These are phyloP conservation scores for Lophotis ruficrista DNA, from an alignment of 2,113 vertebrate genomes.

Conservation along the genomic window DNA sequence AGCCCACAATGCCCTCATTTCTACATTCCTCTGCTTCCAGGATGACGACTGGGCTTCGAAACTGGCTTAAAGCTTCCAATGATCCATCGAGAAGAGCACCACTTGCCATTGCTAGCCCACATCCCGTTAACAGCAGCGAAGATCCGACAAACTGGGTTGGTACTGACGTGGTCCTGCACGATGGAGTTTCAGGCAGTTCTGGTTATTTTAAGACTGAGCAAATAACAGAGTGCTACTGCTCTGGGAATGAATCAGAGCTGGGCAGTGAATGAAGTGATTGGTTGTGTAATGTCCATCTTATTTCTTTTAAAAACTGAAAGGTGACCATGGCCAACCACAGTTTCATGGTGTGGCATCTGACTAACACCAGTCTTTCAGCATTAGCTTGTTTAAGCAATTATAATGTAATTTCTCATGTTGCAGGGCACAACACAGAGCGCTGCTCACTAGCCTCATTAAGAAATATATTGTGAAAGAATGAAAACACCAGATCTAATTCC, in stretches of 20 bases:
- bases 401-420: not conserved
- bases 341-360: not conserved
- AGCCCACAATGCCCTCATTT: accelerated
- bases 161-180: accelerated
- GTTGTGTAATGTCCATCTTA: not conserved
- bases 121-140: not conserved
- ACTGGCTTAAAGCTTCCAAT: not conserved
- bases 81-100: not conserved
- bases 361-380: not conserved
- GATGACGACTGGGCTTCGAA: not conserved
- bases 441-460: slow-evolving; percentile 14
- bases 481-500: slow-evolving; percentile 8
- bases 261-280: not conserved
- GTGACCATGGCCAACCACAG: not conserved
- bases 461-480: slow-evolving; percentile 22
- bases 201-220: not conserved
- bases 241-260: not conserved
- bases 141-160: not conserved
- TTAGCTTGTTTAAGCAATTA: not conserved
- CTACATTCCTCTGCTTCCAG: not conserved
- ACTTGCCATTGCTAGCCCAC: not conserved
- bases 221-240: not conserved
- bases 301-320: not conserved
- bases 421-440: not conserved
- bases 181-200: not conserved